A percentile compares a stretch with the other conserved stretches of the same genome.
Evolutionary conservation across 2,888 invertebrate species (phyloP).

Genomic region (Amiota minor): DNA sequence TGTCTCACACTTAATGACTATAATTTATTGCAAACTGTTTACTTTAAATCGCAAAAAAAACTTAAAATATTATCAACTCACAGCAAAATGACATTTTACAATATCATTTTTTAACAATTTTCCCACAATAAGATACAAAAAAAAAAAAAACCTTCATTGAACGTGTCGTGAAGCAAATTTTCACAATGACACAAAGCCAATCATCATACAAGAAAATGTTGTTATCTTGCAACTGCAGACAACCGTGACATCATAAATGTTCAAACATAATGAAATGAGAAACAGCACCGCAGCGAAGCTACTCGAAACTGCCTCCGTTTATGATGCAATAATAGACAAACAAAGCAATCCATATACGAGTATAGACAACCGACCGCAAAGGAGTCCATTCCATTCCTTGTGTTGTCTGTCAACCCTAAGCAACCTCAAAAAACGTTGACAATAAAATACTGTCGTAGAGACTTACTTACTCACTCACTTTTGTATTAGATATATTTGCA

Average conservation of each 20-base stretch:
- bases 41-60: too few relatives aligned
- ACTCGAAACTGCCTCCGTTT: constrained; percentile 10
- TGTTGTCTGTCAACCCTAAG: background rate
- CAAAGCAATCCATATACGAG: constrained; percentile 13
- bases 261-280: background rate
- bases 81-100: too few relatives aligned
- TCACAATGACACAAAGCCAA: background rate
- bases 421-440: background rate
- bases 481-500: constrained; percentile 15
- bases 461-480: background rate
- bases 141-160: background rate
- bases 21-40: too few relatives aligned
- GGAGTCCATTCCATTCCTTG: background rate
- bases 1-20: too few relatives aligned
- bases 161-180: constrained; percentile 9
- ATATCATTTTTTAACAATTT: too few relatives aligned
- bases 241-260: constrained; percentile 3
- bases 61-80: too few relatives aligned
- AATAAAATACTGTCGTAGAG: constrained; percentile 3
- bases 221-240: constrained; percentile 10
- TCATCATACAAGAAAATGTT: background rate
- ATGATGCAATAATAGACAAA: constrained; percentile 25
- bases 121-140: too few relatives aligned
- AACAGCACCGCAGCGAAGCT: background rate
- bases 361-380: constrained; percentile 4